Base-by-base conservation (phyloP, 2,888 invertebrate species). In the Carpatolechia fugitivella region DNA sequence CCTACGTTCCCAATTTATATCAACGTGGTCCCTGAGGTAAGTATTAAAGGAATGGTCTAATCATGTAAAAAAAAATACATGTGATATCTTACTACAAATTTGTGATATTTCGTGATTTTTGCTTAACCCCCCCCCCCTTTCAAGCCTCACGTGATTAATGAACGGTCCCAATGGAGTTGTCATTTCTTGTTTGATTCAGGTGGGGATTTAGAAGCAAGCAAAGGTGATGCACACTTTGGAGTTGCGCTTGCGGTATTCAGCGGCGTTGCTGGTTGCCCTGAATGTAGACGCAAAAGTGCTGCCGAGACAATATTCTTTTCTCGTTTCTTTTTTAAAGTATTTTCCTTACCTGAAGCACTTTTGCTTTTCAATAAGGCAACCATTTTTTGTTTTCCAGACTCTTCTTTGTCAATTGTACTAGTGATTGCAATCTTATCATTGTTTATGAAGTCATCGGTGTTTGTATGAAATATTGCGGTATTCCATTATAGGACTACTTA, bases 231-330 rank as follows among this genome's bases (percentile, higher is more conserved):
- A 2, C 33, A 30, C 13, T 35, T 55, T 41, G 41, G 24, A 10
- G 31, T 33, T 7, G 13, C 3, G 24, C 24, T 24, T 24, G 24
- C 24, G 6, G 24, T 24, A 20, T 40, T 20, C 2, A 35, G 13
- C n/a, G 13, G 10, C 18, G 48, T n/a, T 1, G 18, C 8, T n/a
- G 52, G 13, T 7, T 56, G n/a, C 8, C 60, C 13, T 1, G 77
- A 64, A 54, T 76, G 66, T 0, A 85, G 60, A 44, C 71, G 77
- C 3, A 85, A 56, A 1, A 87, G 61, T 7, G 78, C 66, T 0
- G 78, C 74, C 1, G 86, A 82, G 0, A 85, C 87, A 0, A 78
- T 68, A 56, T 85, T 84, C 36, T 73, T 76, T 49, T 76, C 70
- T 10, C 64, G 70, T 50, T 74, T 78, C 0, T 60, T 49, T 57